phyloP scores from a whole-genome alignment of 2,113 vertebrate genomes.

The Epinephelus moara region DNA sequence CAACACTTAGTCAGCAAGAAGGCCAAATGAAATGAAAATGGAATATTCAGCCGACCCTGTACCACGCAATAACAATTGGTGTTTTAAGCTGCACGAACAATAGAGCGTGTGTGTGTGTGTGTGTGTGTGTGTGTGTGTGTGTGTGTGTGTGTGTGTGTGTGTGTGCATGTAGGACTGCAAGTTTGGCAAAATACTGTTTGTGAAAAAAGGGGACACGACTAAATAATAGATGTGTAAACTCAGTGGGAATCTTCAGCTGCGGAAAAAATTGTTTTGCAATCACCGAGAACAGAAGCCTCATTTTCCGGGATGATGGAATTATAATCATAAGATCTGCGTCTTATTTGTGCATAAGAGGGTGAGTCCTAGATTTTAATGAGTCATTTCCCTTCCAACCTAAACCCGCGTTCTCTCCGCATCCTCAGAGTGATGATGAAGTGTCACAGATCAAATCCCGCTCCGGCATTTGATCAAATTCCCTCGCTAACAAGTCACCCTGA shows the following conservation, averaged over 20 bases:
- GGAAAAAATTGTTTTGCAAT: constrained; percentile 34
- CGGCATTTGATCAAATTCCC: constrained; percentile 37
- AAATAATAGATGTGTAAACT: constrained; percentile 73
- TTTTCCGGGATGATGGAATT: constrained; percentile 49
- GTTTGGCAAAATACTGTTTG: constrained; percentile 35
- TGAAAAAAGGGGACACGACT: constrained; percentile 49
- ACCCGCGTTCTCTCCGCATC: background rate
- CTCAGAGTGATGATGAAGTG: constrained; percentile 24
- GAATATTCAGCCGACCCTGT: constrained; percentile 65
- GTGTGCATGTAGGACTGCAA: constrained; percentile 4
- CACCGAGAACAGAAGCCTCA: constrained; percentile 46
- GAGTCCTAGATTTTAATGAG: constrained; percentile 57
- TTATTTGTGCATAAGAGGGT: constrained; percentile 30
- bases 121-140: constrained; percentile 6
- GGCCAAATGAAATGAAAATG: constrained; percentile 62
- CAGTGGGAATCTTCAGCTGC: constrained; percentile 18
- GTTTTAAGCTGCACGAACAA: constrained; percentile 49
- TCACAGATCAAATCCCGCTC: constrained; percentile 36
- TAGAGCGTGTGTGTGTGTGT: background rate
- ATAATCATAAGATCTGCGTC: constrained; percentile 58
- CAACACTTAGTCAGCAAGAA: constrained; percentile 78
- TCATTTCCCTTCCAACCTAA: constrained; percentile 23
- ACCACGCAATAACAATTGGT: constrained; percentile 33
- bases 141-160: constrained; percentile 1
- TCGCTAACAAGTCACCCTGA: constrained; percentile 19